A percentile compares a stretch with the other conserved stretches of the same genome.
Evolutionary conservation across 2,888 invertebrate genomes (phyloP).

Genomic region (Dicranocentrus wangi): DNA sequence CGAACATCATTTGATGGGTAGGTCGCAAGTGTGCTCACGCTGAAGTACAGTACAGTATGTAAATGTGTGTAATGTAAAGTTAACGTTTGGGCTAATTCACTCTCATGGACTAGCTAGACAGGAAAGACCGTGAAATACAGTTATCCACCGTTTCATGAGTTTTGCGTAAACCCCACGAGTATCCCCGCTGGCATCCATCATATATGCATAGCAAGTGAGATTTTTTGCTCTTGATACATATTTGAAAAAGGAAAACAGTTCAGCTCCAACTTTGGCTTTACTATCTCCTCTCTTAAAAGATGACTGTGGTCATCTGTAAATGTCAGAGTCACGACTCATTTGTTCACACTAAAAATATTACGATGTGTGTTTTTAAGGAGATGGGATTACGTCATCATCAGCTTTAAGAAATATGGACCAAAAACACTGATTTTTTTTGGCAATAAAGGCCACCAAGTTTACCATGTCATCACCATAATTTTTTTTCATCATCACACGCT

Average conservation of each 20-base stretch:
- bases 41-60: too few relatives aligned
- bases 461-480: constrained; percentile 31
- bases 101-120: too few relatives aligned
- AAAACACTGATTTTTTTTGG: constrained; percentile 23
- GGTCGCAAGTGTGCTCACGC: too few relatives aligned
- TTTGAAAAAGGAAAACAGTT: neutral
- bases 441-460: constrained; percentile 54
- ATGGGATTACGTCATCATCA: constrained; percentile 6
- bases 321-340: constrained; percentile 55
- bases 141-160: too few relatives aligned
- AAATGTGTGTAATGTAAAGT: too few relatives aligned
- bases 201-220: neutral
- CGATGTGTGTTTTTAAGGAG: neutral
- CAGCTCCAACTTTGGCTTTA: constrained; percentile 17
- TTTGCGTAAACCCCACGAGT: too few relatives aligned
- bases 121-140: too few relatives aligned
- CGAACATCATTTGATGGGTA: too few relatives aligned
- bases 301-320: constrained; percentile 27
- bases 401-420: neutral
- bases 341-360: neutral
- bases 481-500: constrained; percentile 12
- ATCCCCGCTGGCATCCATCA: neutral
- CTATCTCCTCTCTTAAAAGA: neutral
- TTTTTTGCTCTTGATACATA: constrained; percentile 3
- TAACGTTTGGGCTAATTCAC: too few relatives aligned